Evolutionary conservation across 2,113 vertebrate genomes (phyloP), one percentile per base, ranked within the genome.

Genomic region (Dicaeum eximium): DNA sequence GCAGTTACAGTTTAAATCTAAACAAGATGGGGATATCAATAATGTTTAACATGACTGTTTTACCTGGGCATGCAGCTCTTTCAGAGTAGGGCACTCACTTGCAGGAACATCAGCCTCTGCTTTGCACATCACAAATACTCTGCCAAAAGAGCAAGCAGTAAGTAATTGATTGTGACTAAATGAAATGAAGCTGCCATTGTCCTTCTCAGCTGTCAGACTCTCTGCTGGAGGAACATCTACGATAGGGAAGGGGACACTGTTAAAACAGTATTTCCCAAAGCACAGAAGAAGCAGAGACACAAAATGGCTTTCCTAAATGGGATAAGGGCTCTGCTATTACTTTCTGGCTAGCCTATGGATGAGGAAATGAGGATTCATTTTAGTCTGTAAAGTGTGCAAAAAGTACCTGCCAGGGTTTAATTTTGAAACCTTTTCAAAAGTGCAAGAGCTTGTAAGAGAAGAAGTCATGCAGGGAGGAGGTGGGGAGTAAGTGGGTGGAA

Each of bases 191-290:
- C 2, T 2, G 35, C 58, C 62, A 78, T 92, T 93, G 88, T 93
- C 95, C 96, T 94, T 96, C 95, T 95, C 91, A 57, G 93, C 79
- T 95, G 53, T 95, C 64, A 42, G 67, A 88, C 45, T 47, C 24
- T 61, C 19, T 64, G 64, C 73, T 75, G 67, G 64, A 25, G 64
- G 66, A 45, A 35, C 48, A 44, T 44, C 47, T 27, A 19, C 61
- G 37, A 42, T 15, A 72, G 64, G 47, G 58, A 93, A 84, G 45
- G 42, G 56, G 33, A 38, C 31, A 3, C 47, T 17, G 12, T 47
- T 70, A 57, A 5, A 73, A 47, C n/a, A 21, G 37, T 38, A 78
- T 66, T 86, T 92, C 47, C 61, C 48, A 31, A 44, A 56, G 31
- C 16, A 25, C 13, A 79, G 73, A 40, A 77, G 66, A 48, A 82